Evolutionary conservation across 2,113 vertebrate species (phyloP).

Genomic region (Laterallus jamaicensis): DNA sequence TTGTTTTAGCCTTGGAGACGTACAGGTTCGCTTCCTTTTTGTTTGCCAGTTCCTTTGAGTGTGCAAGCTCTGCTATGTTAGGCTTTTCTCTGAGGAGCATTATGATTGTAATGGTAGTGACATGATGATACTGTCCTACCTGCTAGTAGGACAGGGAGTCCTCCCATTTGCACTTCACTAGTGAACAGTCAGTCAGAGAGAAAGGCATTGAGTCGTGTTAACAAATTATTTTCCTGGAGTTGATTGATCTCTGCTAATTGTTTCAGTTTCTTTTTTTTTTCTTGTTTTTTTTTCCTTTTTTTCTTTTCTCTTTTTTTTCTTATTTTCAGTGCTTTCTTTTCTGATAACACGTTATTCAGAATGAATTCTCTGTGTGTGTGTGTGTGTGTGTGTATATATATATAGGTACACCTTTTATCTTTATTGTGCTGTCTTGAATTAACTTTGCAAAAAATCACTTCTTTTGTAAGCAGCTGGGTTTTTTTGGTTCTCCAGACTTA

Average conservation of each 20-base stretch:
- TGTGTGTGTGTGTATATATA: neutral
- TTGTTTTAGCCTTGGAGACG: neutral
- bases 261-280: neutral
- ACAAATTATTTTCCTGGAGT: neutral
- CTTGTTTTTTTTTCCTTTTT: neutral
- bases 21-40: neutral
- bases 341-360: neutral
- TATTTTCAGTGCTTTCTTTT: neutral
- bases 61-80: accelerated
- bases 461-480: neutral
- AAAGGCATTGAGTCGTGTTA: accelerated
- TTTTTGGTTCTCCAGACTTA: neutral
- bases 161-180: neutral
- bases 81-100: neutral
- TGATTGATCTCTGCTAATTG: neutral
- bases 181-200: neutral
- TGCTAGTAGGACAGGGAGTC: neutral
- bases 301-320: neutral
- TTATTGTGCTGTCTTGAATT: neutral
- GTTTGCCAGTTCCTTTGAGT: neutral
- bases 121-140: neutral
- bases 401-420: neutral
- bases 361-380: neutral
- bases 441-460: neutral
- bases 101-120: neutral